Evolutionary conservation across 2,888 invertebrate genomes (phyloP).

Genomic region (Diabrotica balteata): DNA sequence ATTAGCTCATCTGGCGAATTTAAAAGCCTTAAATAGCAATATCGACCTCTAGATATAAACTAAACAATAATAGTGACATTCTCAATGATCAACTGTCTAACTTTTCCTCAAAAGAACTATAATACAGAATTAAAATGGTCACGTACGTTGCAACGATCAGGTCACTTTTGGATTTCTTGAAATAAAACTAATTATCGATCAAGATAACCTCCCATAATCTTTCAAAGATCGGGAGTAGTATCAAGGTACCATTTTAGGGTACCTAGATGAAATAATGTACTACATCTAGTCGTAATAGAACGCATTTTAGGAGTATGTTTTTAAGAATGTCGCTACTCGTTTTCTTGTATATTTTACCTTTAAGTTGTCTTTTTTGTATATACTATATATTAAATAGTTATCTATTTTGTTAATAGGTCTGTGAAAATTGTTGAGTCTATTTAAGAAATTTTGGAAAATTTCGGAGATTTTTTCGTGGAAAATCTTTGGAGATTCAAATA

Average conservation of each 20-base stretch:
- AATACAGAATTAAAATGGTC: too few species aligned
- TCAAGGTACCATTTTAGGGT: slow-evolving; percentile 30
- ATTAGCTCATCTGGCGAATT: too few species aligned
- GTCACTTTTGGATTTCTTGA: neutral
- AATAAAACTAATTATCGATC: slow-evolving; percentile 18
- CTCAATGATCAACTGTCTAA: too few species aligned
- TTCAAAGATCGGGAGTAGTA: slow-evolving; percentile 18
- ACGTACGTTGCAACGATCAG: too few species aligned
- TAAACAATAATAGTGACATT: too few species aligned
- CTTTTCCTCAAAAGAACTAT: too few species aligned
- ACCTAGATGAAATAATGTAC: slow-evolving; percentile 39
- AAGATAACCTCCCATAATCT: slow-evolving; percentile 14
- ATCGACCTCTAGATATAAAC: too few species aligned
- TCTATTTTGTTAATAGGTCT: slow-evolving; percentile 20
- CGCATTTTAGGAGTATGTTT: slow-evolving; percentile 37
- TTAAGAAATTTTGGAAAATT: slow-evolving; percentile 18
- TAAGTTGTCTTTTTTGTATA: slow-evolving; percentile 19
- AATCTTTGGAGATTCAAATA: too few species aligned
- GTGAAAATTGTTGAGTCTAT: slow-evolving; percentile 16
- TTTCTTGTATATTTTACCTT: slow-evolving; percentile 38
- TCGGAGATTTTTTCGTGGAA: neutral
- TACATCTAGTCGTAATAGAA: slow-evolving; percentile 47
- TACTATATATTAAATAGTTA: slow-evolving; percentile 5
- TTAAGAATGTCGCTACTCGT: slow-evolving; percentile 33
- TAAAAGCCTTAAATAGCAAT: too few species aligned